Base-by-base conservation (phyloP, 2,113 vertebrate genomes). In the Abramis brama region DNA sequence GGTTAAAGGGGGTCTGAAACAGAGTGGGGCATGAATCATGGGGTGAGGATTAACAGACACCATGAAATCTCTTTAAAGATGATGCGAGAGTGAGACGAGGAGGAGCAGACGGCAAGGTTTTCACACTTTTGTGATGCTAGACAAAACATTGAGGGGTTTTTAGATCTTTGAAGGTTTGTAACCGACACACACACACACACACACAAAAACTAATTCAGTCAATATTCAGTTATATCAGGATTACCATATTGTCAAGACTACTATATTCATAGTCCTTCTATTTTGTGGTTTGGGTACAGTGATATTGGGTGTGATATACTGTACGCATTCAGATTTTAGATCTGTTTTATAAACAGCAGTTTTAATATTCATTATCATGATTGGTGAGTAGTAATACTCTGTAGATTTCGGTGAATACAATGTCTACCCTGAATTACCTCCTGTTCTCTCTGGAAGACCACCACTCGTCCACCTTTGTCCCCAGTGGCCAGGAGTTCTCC, bases 391-490 rank as follows among this genome's bases (percentile, higher is more conserved):
- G 36, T 39, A 12, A 71, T 52, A 68, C 12, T 11, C 25, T n/a
- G 33, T 33, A 57, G 13, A 57, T 25, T 85, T 9, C 27, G 4
- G 25, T 55, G 12, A 68, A 47, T 78, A 47, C 39, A 80, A 45
- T 36, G 71, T 59, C 59, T 43, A 94, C 95, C 92, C 57, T 13
- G 7, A 43, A 47, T 83, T 91, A 96, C 96, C 95, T 97, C 96
- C 93, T 95, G 96, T 90, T 96, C 96, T 91, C 95, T 95, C 93
- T 97, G 96, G 92, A 96, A 97, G 94, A 97, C 95, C 94, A 97
- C 96, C 88, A 97, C 95, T 93, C 96, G 94, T 91, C 96, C 95
- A 85, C 96, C 96, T 93, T 97, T 96, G 93, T 96, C 96, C 91
- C 96, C 96, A 73, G 96, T 96, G 86, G 96, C 96, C 92, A 96